Evolutionary conservation across 2,113 vertebrate species (phyloP).

Genomic region (Myiopsitta monachus): DNA sequence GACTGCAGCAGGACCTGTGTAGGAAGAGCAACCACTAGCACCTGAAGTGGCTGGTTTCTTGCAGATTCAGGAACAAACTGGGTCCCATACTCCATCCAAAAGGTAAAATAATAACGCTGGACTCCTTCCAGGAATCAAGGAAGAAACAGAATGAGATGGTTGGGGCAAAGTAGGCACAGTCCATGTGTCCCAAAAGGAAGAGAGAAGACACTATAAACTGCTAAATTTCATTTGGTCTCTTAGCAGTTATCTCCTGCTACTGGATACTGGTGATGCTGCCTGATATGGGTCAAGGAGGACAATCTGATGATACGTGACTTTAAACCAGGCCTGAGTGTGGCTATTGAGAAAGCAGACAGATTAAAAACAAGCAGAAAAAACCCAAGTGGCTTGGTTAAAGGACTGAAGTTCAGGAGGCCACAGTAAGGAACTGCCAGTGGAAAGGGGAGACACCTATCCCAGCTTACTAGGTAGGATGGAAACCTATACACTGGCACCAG

Average conservation of each 20-base stretch:
- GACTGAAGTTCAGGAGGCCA: not conserved
- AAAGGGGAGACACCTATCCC: not conserved
- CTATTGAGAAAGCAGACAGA: not conserved
- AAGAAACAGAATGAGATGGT: not conserved
- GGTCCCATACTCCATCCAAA: not conserved
- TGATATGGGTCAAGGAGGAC: not conserved
- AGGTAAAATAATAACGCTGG: not conserved
- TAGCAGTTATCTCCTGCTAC: not conserved
- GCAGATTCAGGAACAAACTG: not conserved
- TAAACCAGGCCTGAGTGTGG: not conserved
- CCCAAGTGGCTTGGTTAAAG: not conserved
- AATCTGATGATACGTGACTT: not conserved
- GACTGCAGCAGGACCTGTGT: not conserved
- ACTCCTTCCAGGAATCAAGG: not conserved
- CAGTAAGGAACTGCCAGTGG: not conserved
- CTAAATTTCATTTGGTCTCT: not conserved
- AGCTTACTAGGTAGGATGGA: not conserved
- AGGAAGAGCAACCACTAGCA: not conserved
- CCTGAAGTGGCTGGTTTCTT: not conserved
- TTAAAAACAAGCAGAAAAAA: not conserved
- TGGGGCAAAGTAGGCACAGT: not conserved
- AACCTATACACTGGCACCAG: not conserved
- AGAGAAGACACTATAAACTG: not conserved
- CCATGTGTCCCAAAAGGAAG: not conserved
- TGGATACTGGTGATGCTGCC: not conserved